Evolutionary conservation across 2,888 invertebrate genomes (phyloP), one percentile per base, ranked within the genome.

Genomic region (Scelioninae gen. 2): DNA sequence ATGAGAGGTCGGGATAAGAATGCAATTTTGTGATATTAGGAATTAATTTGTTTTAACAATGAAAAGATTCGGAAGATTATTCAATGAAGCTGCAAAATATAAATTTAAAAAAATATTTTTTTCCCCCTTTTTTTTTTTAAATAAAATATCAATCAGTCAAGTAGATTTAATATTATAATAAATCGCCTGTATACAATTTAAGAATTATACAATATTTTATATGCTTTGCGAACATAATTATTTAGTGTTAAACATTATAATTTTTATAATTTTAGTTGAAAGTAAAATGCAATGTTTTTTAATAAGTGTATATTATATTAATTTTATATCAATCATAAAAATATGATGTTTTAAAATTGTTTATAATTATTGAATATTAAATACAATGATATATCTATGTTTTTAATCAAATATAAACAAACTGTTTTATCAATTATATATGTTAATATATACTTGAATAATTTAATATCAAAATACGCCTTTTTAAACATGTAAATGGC

Each of bases 371-470:
- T 33, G 41, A 58, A 28, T 45, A 60, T 52, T 3, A 25, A 25
- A 4, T 52, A 50, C 25, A 4, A 35, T 31, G 18, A 25, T 35
- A 13, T 33, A 10, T 65, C 52, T 53, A 53, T 16, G 22, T 67
- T 50, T 48, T 58, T 53, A 6, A 1, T 50, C 52, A 37, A 7
- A 13, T 45, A 31, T 18, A 15, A 33, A 60, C 41, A 67, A 73
- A 71, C 73, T 67, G 60, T 61, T 73, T 69, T 68, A 53, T 73
- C 64, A 41, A 39, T 63, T 61, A 64, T 50, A 50, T 57, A 58
- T 71, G 65, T 63, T 50, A 58, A 63, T 68, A 46, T 61, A 61
- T 65, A 55, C 16, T 33, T 39, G 48, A 48, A 46, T 57, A 67
- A 41, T 57, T 67, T 50, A 57, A 53, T 28, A 60, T 60, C 39